Evolutionary conservation across 1,140 invertebrate genomes (phyloP), one percentile per base, ranked within the genome.

Genomic region (Aradophagus sp.): DNA sequence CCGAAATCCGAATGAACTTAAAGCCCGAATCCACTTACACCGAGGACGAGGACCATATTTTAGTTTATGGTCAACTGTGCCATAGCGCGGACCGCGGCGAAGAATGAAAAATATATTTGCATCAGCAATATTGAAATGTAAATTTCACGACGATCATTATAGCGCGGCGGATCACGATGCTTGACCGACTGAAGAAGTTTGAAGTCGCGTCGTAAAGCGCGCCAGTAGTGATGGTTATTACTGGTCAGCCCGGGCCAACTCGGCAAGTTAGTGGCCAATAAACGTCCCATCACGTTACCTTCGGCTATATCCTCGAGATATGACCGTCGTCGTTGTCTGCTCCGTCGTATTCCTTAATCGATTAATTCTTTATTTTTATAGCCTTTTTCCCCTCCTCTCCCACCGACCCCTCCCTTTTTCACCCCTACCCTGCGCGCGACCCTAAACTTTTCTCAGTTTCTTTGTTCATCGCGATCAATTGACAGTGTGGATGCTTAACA

Each of bases 181-280:
- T 73, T 61, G 41, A 56, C 11, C 34, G 38, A 62, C 32, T 45
- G 45, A 65, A 72, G 50, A 71, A 73, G 56, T 78, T 80, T 70
- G 59, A 79, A 75, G 74, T 74, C 67, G 69, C 65, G 65, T 72
- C 70, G 56, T 76, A 75, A 80, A 80, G 50, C 71, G 52, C 55
- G n/a, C n/a, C n/a, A n/a, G n/a, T 76, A 74, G 72, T 76, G 77
- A 80, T 75, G 68, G 75, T 80, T 81, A 80, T 80, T 79, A 72
- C 69, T 73, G 73, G 70, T 66, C 72, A 73, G 63, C 68, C 52
- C 39, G 39, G 52, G 52, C 27, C 52, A 32, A 55, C 39, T 63
- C 29, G 70, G 69, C 31, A 77, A 78, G 77, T 77, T 82, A 80
- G 74, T 78, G 66, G 68, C 66, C 73, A 79, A 80, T 80, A 80